These are phyloP conservation scores for Platalea minor DNA, from an alignment of 2,797 vertebrate species.

Conservation along the genomic window DNA sequence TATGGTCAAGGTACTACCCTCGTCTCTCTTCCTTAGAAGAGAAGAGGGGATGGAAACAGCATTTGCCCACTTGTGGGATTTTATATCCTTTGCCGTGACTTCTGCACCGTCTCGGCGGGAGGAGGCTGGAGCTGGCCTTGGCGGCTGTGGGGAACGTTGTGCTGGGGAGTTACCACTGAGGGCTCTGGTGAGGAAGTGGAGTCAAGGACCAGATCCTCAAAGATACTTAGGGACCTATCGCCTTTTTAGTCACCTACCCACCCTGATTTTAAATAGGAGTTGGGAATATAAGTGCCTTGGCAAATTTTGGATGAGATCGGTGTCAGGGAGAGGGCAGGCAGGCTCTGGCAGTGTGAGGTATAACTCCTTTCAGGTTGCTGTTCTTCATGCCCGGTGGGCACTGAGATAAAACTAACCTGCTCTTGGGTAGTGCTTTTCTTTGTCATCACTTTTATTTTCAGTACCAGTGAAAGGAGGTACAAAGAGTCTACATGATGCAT, in stretches of 20 bases:
- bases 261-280: not conserved
- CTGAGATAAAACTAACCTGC: not conserved
- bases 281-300: not conserved
- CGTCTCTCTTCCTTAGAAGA: not conserved
- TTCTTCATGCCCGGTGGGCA: not conserved
- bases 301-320: not conserved
- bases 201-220: not conserved
- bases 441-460: not conserved
- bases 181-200: not conserved
- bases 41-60: not conserved
- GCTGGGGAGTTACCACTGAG: not conserved
- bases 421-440: not conserved
- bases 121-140: not conserved
- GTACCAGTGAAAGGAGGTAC: not conserved
- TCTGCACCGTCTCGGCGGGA: fast-evolving
- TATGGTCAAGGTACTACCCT: not conserved
- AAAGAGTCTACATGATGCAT: not conserved
- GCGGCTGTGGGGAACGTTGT: not conserved
- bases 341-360: not conserved
- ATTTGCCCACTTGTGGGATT: not conserved
- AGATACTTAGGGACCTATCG: not conserved
- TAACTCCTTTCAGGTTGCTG: not conserved
- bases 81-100: not conserved
- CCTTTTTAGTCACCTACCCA: not conserved
- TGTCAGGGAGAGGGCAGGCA: not conserved